Evolutionary conservation across 1,140 invertebrate genomes (phyloP), one percentile per base, ranked within the genome.

Genomic region (Dendrolimus punctatus): DNA sequence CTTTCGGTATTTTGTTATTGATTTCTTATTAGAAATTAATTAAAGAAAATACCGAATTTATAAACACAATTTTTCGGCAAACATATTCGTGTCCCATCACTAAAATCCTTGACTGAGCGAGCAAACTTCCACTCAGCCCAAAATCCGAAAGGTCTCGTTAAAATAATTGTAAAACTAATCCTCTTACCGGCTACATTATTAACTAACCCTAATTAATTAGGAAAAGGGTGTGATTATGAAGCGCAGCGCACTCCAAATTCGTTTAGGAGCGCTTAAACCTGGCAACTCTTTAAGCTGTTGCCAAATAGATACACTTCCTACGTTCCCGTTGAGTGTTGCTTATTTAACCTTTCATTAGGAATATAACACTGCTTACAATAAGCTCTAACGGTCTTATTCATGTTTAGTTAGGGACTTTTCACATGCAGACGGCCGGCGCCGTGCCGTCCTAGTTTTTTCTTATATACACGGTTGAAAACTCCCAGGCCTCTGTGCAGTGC

Each of bases 141-240:
- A n/a, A 8, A n/a, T 42, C 8, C 10, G 46, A 39, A 49, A 36
- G 53, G 54, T 39, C 53, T 49, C 60, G 66, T 65, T 64, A 64
- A 71, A 71, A 71, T 71, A 62, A 68, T 68, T 62, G 58, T 71
- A 64, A 64, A 64, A 68, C 61, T 68, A 68, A 71, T 64, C 68
- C 53, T 60, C 63, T 71, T 71, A 68, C 50, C 56, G 53, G 57
- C 60, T 60, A 63, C 65, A 68, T 67, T 68, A 68, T 68, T 62
- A 65, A 55, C 45, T 58, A 62, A 66, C 69, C 69, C 64, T 72
- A 72, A 72, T 72, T 72, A 72, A 72, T 72, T 69, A 66, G 62
- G 55, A 57, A 66, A 64, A 49, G 62, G 63, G 56, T 52, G 61
- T 63, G 62, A 71, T 71, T 68, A 72, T 68, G 68, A 66, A 55